phyloP scores from a whole-genome alignment of 1,140 invertebrate genomes.

The Heliconius nattereri region DNA sequence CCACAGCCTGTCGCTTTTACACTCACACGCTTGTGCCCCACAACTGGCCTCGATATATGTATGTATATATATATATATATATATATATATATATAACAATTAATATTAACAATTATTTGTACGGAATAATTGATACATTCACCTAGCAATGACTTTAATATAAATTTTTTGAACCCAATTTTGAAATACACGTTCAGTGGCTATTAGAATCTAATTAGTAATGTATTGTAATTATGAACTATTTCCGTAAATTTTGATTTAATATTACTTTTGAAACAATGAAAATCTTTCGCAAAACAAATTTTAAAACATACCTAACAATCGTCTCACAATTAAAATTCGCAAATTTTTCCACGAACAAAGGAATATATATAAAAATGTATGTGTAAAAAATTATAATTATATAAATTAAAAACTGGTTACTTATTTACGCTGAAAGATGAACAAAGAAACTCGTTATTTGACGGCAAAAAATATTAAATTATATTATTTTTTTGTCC shows the following conservation, averaged over 20 bases:
- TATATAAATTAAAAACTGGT: background rate
- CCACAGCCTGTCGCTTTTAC: no score
- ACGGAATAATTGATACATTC: background rate
- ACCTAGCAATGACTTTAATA: no score
- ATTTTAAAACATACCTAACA: background rate
- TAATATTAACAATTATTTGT: background rate
- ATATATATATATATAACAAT: no score
- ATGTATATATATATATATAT: no score
- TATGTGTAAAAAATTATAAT: no score
- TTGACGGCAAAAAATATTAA: background rate
- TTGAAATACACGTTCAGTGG: no score
- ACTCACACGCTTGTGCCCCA: no score
- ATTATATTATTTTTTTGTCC: no score
- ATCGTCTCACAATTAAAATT: no score
- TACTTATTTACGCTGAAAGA: background rate
- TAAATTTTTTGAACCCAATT: no score
- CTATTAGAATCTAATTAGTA: background rate
- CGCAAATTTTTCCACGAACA: background rate
- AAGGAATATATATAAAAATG: background rate
- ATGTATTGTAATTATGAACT: background rate
- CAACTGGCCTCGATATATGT: no score
- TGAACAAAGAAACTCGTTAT: background rate
- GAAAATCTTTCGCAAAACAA: background rate
- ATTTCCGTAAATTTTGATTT: background rate
- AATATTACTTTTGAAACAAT: background rate